Evolutionary conservation across 1,140 invertebrate species (phyloP).

Genomic region (Drosophila biarmipes): DNA sequence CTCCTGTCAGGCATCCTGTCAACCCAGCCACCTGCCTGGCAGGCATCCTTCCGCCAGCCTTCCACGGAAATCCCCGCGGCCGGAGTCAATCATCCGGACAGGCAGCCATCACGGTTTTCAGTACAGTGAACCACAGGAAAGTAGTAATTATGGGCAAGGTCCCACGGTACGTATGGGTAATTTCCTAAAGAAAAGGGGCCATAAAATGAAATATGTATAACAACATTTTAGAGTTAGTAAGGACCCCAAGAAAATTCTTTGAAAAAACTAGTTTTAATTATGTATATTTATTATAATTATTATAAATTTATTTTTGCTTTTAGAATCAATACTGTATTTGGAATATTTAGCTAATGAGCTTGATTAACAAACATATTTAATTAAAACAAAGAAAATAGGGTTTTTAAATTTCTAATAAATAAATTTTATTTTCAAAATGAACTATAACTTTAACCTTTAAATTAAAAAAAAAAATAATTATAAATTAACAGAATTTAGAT

Average conservation of each 20-base stretch:
- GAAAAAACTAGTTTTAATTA: not conserved
- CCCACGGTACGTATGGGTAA: not conserved
- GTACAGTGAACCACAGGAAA: constrained; percentile 6
- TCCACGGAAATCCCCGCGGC: constrained; percentile 17
- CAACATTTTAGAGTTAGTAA: not conserved
- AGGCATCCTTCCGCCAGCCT: constrained; percentile 20
- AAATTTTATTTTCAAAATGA: too few relatives aligned
- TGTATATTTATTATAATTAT: too few relatives aligned
- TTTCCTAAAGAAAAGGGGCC: not conserved
- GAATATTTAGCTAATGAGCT: too few relatives aligned
- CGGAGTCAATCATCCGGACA: constrained; percentile 50
- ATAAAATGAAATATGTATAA: not conserved
- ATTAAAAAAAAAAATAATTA: too few relatives aligned
- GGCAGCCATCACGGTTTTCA: constrained; percentile 16
- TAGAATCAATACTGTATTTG: too few relatives aligned
- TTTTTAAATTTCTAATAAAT: too few relatives aligned
- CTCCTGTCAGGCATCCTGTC: not conserved
- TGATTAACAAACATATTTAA: too few relatives aligned
- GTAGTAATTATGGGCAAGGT: not conserved
- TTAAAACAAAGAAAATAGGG: too few relatives aligned
- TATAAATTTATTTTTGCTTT: too few relatives aligned
- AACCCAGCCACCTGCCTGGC: not conserved
- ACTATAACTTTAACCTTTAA: too few relatives aligned
- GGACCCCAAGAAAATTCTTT: not conserved
- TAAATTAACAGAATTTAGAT: too few relatives aligned